Base-by-base conservation (phyloP, 2,797 vertebrate species). In the Phaenicophaeus curvirostris region DNA sequence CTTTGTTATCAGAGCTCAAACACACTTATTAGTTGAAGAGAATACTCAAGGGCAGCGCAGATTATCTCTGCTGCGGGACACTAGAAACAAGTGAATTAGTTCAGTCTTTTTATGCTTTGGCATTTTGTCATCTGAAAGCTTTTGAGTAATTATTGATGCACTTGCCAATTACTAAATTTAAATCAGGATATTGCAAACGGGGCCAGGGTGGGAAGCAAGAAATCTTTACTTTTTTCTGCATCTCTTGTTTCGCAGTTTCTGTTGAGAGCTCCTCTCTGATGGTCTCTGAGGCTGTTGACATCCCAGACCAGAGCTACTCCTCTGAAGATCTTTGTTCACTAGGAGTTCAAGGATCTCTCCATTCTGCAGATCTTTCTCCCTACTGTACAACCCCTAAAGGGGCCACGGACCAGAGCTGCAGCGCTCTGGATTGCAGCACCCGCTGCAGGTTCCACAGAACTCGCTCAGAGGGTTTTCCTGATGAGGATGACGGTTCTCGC, bases 291-390 rank as follows among this genome's bases (percentile, higher is more conserved):
- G 96, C 98, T 31, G 97, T 93, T 6, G 97, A 98, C 46, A 61
- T 96, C 6, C 98, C 97, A 5, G 98, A 98, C 76, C 98, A 63
- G 76, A 99, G 98, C 81, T 98, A 96, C 95, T 98, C 98, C 58
- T 98, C 98, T 2, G 98, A 99, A 42, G 98, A 99, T 94, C 94
- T 99, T 91, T 98, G 98, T 93, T 99, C 98, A 4, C 97, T 99
- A 86, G 99, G 98, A 96, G 98, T 98, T 76, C 99, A 98, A 87
- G 98, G 98, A 65, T 99, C 97, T 73, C 87, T 98, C 30, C 93
- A 23, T 31, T 97, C 97, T 35, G 85, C 92, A 39, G 98, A 99
- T 93, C 97, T 98, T 62, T 98, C 98, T 81, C 97, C 98, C 3
- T 99, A 97, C 39, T 98, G 97, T 62, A 95, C 97, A 2, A 96